Evolutionary conservation across 2,797 vertebrate species (phyloP), one percentile per base, ranked within the genome.

Genomic region (Hippopotamyrus pictus): DNA sequence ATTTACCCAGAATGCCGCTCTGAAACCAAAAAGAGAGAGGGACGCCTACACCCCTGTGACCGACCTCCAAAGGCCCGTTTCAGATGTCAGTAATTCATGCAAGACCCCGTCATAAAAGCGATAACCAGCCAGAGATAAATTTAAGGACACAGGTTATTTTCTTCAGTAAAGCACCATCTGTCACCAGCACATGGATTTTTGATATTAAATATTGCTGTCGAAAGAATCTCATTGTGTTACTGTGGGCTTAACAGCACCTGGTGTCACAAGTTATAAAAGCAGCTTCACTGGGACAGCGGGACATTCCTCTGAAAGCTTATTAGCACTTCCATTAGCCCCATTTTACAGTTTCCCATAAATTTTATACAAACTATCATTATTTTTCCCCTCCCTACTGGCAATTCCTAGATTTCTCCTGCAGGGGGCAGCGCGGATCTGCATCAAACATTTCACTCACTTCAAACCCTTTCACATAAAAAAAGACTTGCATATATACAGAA

Each of bases 351-450:
- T 84, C 41, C 41, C 82, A 84, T 84, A 22, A n/a, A 84, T 84
- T 84, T 84, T 22, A 41, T 25, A 37, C 37, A 84, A 50, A 22
- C 0, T 9, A 5, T 84, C 8, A 50, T 46, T 48, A n/a, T 50
- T 50, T 46, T 3, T 11, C 7, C 0, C 19, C 54, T 59, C 44
- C n/a, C n/a, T 25, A 12, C 41, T 46, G 7, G 41, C 19, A 44
- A 84, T 6, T 48, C 11, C n/a, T 8, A 1, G 17, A 37, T n/a
- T 46, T 57, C 46, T 89, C 88, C 88, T 85, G 82, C 57, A 89
- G 88, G 57, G 88, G 88, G 83, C 82, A 86, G 54, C 86, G 88
- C 37, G 19, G 57, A 65, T 17, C 79, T 19, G 44, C 76, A 8
- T 57, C 50, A 37, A 51, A 11, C 50, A 5, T 85, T 85, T 85